Conservation (phyloP, 64 coral and sea anemone genomes). For the Montipora cactus region DNA sequence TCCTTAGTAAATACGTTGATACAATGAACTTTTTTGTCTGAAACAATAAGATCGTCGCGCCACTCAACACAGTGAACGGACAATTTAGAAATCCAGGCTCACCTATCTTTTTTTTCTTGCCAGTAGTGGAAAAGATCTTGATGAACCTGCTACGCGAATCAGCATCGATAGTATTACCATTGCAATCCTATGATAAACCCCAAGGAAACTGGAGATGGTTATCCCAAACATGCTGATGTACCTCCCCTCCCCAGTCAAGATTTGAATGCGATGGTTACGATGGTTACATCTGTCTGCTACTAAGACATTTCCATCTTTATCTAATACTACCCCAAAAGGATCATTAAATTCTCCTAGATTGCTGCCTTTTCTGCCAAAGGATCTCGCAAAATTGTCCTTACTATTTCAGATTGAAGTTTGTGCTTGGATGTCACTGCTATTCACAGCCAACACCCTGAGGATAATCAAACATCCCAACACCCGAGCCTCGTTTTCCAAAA, state of each 20-base stretch:
- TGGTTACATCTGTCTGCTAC: background rate
- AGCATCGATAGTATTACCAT: constrained; percentile 87
- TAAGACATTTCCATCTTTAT: background rate
- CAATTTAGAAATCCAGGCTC: background rate
- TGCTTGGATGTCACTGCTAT: background rate
- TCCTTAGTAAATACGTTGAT: too few species aligned
- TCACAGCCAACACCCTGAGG: background rate
- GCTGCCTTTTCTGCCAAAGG: background rate
- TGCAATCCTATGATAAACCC: constrained; percentile 72
- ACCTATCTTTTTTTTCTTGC: constrained; percentile 49
- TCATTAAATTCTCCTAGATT: background rate
- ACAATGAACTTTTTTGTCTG: too few species aligned
- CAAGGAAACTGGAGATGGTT: constrained; percentile 72
- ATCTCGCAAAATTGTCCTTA: constrained; percentile 16
- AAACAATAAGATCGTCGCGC: too few species aligned
- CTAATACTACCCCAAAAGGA: background rate
- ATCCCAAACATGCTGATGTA: background rate
- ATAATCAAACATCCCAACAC: background rate
- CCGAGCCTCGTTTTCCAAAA: background rate
- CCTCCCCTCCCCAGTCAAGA: background rate
- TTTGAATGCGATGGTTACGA: background rate
- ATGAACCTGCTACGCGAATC: constrained; percentile 76
- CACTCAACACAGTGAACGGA: background rate
- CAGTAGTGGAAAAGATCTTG: constrained; percentile 31
- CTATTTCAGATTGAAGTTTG: background rate